phyloP scores from a whole-genome alignment of 2,888 invertebrate species.

The Brachyopa scutellaris region DNA sequence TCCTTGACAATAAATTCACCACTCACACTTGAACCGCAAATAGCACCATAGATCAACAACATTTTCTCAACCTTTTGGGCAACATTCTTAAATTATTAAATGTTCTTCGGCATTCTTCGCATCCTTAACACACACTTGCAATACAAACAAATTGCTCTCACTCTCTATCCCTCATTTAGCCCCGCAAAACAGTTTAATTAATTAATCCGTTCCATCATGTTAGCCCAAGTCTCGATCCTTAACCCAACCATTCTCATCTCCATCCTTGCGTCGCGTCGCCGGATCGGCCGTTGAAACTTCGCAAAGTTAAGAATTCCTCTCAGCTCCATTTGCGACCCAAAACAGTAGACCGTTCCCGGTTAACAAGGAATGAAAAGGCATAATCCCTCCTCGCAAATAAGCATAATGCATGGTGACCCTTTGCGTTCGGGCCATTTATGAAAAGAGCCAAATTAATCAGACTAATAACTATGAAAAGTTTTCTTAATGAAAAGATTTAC shows the following conservation, averaged over 20 bases:
- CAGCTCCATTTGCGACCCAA: conserved; percentile 44
- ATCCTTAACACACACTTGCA: conserved; percentile 9
- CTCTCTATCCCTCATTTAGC: background rate
- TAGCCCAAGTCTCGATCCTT: conserved; percentile 26
- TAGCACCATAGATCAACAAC: conserved; percentile 5
- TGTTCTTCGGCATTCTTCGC: conserved; percentile 25
- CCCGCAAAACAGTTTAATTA: conserved; percentile 61
- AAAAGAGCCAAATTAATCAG: conserved; percentile 82
- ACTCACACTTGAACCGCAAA: conserved; percentile 2
- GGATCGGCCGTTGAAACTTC: conserved; percentile 24
- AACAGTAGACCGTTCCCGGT: conserved; percentile 43
- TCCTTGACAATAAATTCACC: background rate
- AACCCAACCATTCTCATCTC: background rate
- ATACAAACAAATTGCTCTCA: conserved; percentile 1
- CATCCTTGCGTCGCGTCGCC: too few species aligned
- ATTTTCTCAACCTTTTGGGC: conserved; percentile 1
- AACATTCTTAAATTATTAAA: conserved; percentile 31
- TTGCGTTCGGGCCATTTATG: conserved; percentile 79
- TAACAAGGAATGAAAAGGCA: conserved; percentile 69
- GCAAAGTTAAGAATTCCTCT: conserved; percentile 52
- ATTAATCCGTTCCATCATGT: conserved; percentile 66
- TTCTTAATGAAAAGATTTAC: conserved; percentile 82
- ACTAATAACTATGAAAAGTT: conserved; percentile 82
- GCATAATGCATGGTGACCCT: conserved; percentile 70
- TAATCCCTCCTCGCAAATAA: conserved; percentile 59